Percentiles rank a stretch among this genome's conserved stretches.
Conservation (phyloP, 1,140 invertebrate genomes). For the Anoplolepis gracilipes region DNA sequence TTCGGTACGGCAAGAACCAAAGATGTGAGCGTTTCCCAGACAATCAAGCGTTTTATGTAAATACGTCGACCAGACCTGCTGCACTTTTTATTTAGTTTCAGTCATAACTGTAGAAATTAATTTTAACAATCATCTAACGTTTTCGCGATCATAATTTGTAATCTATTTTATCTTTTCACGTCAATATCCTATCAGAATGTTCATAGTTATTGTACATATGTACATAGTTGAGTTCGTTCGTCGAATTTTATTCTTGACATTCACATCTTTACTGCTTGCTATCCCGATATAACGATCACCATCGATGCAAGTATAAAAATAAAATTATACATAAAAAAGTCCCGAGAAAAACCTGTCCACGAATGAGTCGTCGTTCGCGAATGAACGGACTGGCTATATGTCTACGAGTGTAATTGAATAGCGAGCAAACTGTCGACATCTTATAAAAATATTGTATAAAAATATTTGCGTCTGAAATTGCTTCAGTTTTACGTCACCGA, state of each 20-base stretch:
- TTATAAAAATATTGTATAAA: slow-evolving; percentile 12
- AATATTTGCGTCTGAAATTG: background rate
- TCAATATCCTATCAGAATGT: background rate
- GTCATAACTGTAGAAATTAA: slow-evolving; percentile 30
- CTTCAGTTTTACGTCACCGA: slow-evolving; percentile 3
- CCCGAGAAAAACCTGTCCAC: background rate
- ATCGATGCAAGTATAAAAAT: slow-evolving; percentile 57
- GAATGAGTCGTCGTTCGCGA: background rate
- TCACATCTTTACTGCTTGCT: slow-evolving; percentile 56
- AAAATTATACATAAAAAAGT: slow-evolving; percentile 51
- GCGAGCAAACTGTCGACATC: background rate
- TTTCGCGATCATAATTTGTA: slow-evolving; percentile 19
- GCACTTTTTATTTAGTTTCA: background rate
- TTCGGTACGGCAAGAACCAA: slow-evolving; percentile 18
- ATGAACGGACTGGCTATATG: background rate
- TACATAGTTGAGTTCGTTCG: background rate
- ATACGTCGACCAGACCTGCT: background rate
- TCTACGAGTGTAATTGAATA: background rate
- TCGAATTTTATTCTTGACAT: slow-evolving; percentile 36
- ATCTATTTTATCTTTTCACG: slow-evolving; percentile 21
- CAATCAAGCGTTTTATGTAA: background rate
- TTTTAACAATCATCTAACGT: background rate
- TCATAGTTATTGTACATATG: no score
- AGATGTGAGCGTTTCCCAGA: slow-evolving; percentile 27
- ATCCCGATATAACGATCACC: slow-evolving; percentile 36